Percentiles rank a stretch among this genome's conserved stretches.
Evolutionary conservation across 2,113 vertebrate genomes (phyloP).

Genomic region (Limnothrissa miodon): DNA sequence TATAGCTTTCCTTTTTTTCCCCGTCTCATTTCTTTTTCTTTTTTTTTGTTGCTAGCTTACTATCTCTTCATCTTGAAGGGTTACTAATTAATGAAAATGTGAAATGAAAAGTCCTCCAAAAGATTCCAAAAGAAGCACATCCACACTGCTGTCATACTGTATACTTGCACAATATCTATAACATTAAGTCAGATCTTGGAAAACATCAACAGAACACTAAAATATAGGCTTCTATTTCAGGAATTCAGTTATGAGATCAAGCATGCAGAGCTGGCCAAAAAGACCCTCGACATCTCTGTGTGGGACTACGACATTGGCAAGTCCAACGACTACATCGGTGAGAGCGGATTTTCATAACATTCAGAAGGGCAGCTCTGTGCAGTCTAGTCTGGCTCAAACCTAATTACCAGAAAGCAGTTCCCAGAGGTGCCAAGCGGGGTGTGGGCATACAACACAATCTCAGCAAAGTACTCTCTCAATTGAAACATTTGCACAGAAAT

Average conservation of each 20-base stretch:
- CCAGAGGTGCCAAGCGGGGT: background rate
- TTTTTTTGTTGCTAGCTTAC: no score
- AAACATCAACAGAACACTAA: background rate
- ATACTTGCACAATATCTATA: background rate
- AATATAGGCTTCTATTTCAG: conserved; percentile 64
- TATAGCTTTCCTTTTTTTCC: background rate
- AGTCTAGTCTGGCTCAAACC: background rate
- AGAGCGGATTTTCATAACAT: conserved; percentile 42
- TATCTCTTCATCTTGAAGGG: background rate
- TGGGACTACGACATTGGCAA: conserved; percentile 99
- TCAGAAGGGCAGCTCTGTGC: background rate
- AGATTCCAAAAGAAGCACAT: no score
- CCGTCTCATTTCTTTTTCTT: background rate
- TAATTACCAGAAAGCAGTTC: background rate
- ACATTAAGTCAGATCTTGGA: background rate
- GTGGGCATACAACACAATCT: conserved; percentile 7
- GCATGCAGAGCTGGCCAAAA: conserved; percentile 93
- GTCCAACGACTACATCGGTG: conserved; percentile 95
- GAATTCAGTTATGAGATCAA: conserved; percentile 98
- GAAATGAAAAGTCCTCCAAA: background rate
- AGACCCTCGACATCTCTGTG: conserved; percentile 90
- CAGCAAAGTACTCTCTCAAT: background rate
- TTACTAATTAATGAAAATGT: no score
- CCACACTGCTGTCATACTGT: background rate
- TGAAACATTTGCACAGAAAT: no score